Conservation (phyloP, 2,113 vertebrate species). For the Ctenodactylus gundi region DNA sequence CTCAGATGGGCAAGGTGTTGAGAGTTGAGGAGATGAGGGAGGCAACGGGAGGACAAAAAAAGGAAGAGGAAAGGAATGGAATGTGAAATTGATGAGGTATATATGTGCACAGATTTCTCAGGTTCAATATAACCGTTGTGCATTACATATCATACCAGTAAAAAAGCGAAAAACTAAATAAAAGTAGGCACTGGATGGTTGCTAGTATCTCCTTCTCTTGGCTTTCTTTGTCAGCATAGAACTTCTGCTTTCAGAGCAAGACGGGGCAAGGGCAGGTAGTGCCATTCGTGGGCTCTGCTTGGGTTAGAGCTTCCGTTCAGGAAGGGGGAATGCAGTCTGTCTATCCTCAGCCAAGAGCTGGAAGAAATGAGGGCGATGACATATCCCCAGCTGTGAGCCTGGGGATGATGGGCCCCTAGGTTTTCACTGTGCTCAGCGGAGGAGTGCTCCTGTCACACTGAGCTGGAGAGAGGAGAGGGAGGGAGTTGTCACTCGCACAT, state of each 20-base stretch:
- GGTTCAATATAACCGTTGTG: too few species aligned
- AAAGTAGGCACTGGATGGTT: not conserved
- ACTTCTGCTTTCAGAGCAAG: not conserved
- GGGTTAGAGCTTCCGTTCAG: accelerated
- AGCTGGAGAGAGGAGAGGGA: not conserved
- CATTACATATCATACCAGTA: too few species aligned
- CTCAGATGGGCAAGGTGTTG: too few species aligned
- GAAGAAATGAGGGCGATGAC: not conserved
- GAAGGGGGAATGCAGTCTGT: too few species aligned
- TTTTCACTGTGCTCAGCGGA: not conserved
- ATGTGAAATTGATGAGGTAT: too few species aligned
- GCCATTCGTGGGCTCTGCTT: not conserved
- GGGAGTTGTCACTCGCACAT: not conserved
- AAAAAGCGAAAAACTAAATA: too few species aligned
- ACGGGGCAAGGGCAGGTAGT: not conserved
- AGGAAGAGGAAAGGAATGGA: too few species aligned
- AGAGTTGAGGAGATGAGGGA: too few species aligned
- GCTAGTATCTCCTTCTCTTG: too few species aligned
- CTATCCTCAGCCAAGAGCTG: not conserved
- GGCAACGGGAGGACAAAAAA: too few species aligned
- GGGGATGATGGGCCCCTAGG: not conserved
- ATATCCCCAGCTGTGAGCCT: not conserved
- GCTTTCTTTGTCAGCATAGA: not conserved
- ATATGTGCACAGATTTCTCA: too few species aligned
- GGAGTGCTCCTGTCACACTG: not conserved